These are phyloP conservation scores for Hylaeus volcanicus DNA, from an alignment of 1,140 invertebrate species.

Conservation along the genomic window DNA sequence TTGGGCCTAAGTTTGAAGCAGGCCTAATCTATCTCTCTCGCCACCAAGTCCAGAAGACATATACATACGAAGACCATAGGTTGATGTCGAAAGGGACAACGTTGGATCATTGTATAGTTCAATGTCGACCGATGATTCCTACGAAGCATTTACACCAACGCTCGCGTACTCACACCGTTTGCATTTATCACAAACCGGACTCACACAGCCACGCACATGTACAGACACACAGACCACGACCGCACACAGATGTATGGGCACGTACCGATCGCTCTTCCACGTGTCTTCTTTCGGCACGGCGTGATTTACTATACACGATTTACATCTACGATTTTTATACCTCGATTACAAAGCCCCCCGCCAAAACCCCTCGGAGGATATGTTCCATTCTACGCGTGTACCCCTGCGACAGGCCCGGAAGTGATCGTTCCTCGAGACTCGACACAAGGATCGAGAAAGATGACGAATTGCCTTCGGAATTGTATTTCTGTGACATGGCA, in stretches of 20 bases:
- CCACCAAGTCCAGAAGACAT: background rate
- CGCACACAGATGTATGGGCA: conserved; percentile 42
- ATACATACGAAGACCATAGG: background rate
- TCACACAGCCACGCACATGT: background rate
- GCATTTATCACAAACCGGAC: conserved; percentile 43
- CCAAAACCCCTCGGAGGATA: conserved; percentile 20
- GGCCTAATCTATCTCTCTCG: background rate
- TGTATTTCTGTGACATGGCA: too few relatives aligned
- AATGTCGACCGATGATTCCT: conserved; percentile 36
- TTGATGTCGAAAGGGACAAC: background rate
- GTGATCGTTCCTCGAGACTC: background rate
- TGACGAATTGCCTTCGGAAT: too few relatives aligned
- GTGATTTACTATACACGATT: conserved; percentile 45
- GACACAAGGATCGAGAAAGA: too few relatives aligned
- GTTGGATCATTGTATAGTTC: conserved; percentile 2
- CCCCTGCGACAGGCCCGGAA: conserved; percentile 29
- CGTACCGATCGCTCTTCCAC: conserved; percentile 57
- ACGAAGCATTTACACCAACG: conserved; percentile 53
- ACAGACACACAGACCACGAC: conserved; percentile 2
- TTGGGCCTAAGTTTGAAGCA: too few relatives aligned
- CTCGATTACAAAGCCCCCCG: conserved; percentile 40
- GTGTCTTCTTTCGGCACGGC: conserved; percentile 56
- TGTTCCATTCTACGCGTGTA: conserved; percentile 10
- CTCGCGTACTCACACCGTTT: conserved; percentile 42
- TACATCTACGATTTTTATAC: conserved; percentile 63